These are phyloP conservation scores for Ctenopoma multispine DNA, from an alignment of 2,797 vertebrate genomes.

Conservation along the genomic window DNA sequence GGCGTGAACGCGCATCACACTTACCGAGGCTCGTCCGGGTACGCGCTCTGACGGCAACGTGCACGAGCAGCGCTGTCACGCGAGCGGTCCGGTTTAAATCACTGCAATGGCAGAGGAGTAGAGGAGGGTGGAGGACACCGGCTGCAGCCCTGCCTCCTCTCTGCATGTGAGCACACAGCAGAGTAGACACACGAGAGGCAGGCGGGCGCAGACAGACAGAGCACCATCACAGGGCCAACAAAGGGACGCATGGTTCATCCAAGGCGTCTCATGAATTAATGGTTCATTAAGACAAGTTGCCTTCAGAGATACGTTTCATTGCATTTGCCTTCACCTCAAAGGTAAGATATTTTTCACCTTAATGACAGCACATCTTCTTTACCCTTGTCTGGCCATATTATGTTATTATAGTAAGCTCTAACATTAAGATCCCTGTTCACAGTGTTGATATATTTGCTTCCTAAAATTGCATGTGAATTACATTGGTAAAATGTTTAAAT, in stretches of 20 bases:
- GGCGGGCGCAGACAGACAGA: constrained; percentile 22
- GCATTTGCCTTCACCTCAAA: constrained; percentile 60
- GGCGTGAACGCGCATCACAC: constrained; percentile 32
- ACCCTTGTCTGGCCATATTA: neutral
- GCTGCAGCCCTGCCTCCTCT: constrained; percentile 76
- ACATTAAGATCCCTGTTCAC: neutral
- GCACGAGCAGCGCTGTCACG: constrained; percentile 10
- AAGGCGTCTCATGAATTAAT: constrained; percentile 54
- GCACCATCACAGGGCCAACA: constrained; percentile 67
- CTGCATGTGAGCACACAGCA: constrained; percentile 59
- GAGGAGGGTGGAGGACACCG: constrained; percentile 66
- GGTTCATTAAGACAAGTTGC: constrained; percentile 38
- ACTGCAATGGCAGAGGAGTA: constrained; percentile 68
- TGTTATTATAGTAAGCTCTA: neutral
- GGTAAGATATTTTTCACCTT: constrained; percentile 58
- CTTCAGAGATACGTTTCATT: constrained; percentile 24
- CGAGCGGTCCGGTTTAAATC: constrained; percentile 62
- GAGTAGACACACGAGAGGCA: constrained; percentile 57
- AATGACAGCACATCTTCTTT: neutral
- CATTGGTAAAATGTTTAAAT: neutral
- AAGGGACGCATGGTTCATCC: constrained; percentile 68
- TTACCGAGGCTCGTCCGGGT: neutral
- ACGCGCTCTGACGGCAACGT: constrained; percentile 15
- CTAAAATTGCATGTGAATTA: constrained; percentile 19
- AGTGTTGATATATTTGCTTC: neutral